These are phyloP conservation scores for Andricus grossulariae DNA, from an alignment of 1,140 invertebrate genomes.

Conservation along the genomic window DNA sequence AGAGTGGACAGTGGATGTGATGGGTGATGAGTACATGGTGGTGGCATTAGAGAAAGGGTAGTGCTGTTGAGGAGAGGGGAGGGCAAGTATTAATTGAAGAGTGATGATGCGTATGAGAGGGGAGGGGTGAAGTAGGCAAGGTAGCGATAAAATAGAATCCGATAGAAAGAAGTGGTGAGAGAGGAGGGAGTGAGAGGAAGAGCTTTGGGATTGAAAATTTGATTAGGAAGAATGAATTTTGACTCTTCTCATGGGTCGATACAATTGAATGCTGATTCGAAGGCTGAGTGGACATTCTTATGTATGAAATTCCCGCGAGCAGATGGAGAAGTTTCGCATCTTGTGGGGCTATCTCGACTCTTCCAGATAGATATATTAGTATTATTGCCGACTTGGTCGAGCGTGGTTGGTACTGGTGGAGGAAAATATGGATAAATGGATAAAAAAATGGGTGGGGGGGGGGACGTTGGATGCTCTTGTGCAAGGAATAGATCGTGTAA, in stretches of 20 bases:
- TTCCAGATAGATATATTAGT: background rate
- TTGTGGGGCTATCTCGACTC: background rate
- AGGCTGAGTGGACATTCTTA: conserved; percentile 42
- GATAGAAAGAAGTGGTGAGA: too few relatives aligned
- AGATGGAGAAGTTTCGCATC: conserved; percentile 36
- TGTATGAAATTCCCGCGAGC: conserved; percentile 42
- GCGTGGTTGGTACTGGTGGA: conserved; percentile 45
- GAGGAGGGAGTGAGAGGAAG: too few relatives aligned
- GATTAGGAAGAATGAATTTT: too few relatives aligned
- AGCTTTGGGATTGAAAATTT: too few relatives aligned
- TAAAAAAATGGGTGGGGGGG: conserved; percentile 37
- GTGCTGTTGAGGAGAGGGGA: too few relatives aligned
- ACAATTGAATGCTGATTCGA: conserved; percentile 40
- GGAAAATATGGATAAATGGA: conserved; percentile 36
- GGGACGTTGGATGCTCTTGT: conserved; percentile 32
- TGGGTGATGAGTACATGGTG: too few relatives aligned
- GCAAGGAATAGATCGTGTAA: conserved; percentile 38
- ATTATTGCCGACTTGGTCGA: conserved; percentile 33
- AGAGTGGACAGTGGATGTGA: too few relatives aligned
- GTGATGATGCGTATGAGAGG: too few relatives aligned
- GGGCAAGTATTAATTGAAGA: too few relatives aligned
- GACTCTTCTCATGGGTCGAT: background rate
- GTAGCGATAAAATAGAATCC: too few relatives aligned
- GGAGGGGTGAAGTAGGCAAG: too few relatives aligned
- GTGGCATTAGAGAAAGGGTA: too few relatives aligned